Conservation (phyloP, 2,888 invertebrate genomes). For the Podotricha telesiphe region DNA sequence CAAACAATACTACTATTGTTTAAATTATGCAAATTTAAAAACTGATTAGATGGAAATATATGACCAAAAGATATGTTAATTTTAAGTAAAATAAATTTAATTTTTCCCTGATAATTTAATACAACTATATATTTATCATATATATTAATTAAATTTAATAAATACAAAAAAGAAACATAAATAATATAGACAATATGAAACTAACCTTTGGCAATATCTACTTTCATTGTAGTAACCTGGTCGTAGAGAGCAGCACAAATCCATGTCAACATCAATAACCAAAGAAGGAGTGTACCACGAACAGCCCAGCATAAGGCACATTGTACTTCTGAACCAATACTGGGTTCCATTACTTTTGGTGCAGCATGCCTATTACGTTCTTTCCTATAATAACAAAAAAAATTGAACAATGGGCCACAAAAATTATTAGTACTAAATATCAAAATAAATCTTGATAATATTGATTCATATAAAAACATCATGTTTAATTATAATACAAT, state of each 20-base stretch:
- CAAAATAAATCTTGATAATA: neutral
- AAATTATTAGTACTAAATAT: neutral
- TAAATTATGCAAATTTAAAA: too few species aligned
- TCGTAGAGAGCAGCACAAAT: slow-evolving; percentile 77
- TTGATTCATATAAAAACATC: neutral
- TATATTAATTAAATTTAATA: neutral
- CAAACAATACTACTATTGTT: too few species aligned
- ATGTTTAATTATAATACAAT: neutral
- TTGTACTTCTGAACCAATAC: slow-evolving; percentile 65
- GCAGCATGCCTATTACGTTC: slow-evolving; percentile 60
- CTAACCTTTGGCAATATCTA: slow-evolving; percentile 68
- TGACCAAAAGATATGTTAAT: too few species aligned
- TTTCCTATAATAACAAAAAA: slow-evolving; percentile 55
- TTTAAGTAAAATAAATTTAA: too few species aligned
- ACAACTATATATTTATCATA: neutral
- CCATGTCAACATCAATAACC: slow-evolving; percentile 79
- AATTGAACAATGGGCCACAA: neutral
- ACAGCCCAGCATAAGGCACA: slow-evolving; percentile 75
- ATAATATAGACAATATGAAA: slow-evolving; percentile 8
- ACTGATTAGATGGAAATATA: too few species aligned
- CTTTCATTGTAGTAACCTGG: slow-evolving; percentile 69
- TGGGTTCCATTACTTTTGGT: slow-evolving; percentile 57
- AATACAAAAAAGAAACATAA: neutral
- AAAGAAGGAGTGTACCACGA: slow-evolving; percentile 70
- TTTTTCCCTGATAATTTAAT: neutral